Base-by-base conservation (phyloP, 2,888 invertebrate genomes). In the Parnassius smintheus region DNA sequence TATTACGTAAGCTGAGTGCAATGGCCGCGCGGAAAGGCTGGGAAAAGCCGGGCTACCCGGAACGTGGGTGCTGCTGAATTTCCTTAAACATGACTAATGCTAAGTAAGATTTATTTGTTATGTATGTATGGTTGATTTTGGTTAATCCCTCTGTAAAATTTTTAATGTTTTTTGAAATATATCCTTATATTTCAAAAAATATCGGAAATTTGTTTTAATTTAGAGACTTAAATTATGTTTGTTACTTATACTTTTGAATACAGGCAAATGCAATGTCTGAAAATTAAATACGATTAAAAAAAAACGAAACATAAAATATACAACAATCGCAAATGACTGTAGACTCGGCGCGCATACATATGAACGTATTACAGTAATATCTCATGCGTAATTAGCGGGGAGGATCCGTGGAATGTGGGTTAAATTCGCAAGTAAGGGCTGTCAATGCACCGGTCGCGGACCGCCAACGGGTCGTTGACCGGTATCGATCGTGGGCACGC, bases 1-100 rank as follows among this genome's bases (percentile, higher is more conserved):
- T 90, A 77, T 90, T 91, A 89, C 83, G 81, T 90, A 91, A 89
- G 84, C 73, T 75, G 88, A 78, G 90, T 87, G 89, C 90, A 90
- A 90, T 90, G 90, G 88, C 90, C 91, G 87, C 83, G 78, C 74
- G 78, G 79, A 81, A 83, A 84, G 76, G 80, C 77, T 74, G 76
- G 80, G 79, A 79, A 49, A 78, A 80, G 82, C 74, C 78, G 75
- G 79, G 13, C 13, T 46, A 46, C 46, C 46, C 46, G 79, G 54
- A 42, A 44, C 55, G 49, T 55, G 60, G 60, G 42, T 51, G 76
- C 76, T 51, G 76, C 76, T 72, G 74, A 76, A 79, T 80, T 82
- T 79, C 72, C 76, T 73, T 74, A 13, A 49, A 49, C 13, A 49
- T 13, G 13, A 13, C 13, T 49, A 9, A n/a, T 49, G 25, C 46